These are phyloP conservation scores for Patella caerulea DNA, from an alignment of 2,888 invertebrate genomes.

Conservation along the genomic window DNA sequence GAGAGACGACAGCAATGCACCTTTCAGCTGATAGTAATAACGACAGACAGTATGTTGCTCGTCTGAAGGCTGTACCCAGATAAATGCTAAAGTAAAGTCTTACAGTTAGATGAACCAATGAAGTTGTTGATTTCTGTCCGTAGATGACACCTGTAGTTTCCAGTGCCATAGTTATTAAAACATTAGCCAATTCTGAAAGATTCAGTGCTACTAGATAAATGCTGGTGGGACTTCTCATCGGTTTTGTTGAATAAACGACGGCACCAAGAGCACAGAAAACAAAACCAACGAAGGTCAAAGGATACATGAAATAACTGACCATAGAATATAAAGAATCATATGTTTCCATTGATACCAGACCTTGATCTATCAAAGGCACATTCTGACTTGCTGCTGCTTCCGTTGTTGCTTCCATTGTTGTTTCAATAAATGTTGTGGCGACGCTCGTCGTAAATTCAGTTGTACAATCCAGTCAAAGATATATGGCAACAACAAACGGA, in stretches of 20 bases:
- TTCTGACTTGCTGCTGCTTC: no score
- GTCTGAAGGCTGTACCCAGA: not conserved
- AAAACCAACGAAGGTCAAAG: not conserved
- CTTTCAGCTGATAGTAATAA: slow-evolving; percentile 18
- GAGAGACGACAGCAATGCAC: not conserved
- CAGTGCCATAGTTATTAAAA: not conserved
- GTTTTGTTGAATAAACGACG: slow-evolving; percentile 10
- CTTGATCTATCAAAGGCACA: not conserved
- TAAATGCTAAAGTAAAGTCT: slow-evolving; percentile 6
- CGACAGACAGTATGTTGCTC: slow-evolving; percentile 12
- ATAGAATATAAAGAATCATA: not conserved
- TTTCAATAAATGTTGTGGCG: no score
- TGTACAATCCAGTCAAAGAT: no score
- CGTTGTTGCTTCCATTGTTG: no score
- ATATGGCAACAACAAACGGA: no score
- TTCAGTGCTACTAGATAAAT: slow-evolving; percentile 13
- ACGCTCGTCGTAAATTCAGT: no score
- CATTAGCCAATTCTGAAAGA: not conserved
- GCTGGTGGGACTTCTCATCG: slow-evolving; percentile 15
- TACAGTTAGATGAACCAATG: not conserved
- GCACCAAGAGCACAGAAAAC: not conserved
- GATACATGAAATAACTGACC: not conserved
- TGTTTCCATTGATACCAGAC: not conserved
- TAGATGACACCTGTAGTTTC: not conserved
- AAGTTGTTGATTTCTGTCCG: not conserved